Conservation (phyloP, 2,113 vertebrate genomes). For the Clarias magur region DNA sequence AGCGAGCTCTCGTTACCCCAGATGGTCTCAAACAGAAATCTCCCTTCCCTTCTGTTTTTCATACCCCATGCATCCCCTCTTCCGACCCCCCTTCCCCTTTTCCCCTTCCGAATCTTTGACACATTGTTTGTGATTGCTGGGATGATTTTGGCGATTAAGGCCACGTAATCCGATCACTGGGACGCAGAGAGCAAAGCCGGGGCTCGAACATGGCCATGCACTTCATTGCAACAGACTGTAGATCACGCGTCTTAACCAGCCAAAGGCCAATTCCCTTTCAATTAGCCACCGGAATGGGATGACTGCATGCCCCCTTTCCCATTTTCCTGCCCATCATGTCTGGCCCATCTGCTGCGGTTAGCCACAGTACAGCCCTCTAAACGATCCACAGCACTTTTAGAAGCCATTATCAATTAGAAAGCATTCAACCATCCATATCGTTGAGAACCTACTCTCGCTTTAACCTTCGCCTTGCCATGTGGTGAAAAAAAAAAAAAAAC, state of each 20-base stretch:
- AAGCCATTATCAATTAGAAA: conserved; percentile 22
- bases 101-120: conserved; percentile 53
- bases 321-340: conserved; percentile 46
- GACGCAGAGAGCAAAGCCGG: conserved; percentile 50
- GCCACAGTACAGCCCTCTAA: conserved; percentile 35
- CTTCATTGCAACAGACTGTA: conserved; percentile 60
- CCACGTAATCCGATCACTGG: conserved; percentile 62
- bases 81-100: neutral
- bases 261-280: conserved; percentile 70
- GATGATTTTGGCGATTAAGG: conserved; percentile 59
- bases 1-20: conserved; percentile 36
- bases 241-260: conserved; percentile 66
- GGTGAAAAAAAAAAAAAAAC: neutral
- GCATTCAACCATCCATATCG: neutral
- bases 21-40: conserved; percentile 42
- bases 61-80: neutral
- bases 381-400: conserved; percentile 20
- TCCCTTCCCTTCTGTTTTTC: neutral
- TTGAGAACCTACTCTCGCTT: neutral
- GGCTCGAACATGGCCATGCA: conserved; percentile 18
- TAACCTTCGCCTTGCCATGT: neutral
- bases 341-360: conserved; percentile 63
- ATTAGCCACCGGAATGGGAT: conserved; percentile 70
- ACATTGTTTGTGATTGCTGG: conserved; percentile 59
- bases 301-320: conserved; percentile 63